A percentile compares a stretch with the other conserved stretches of the same genome.
Evolutionary conservation across 2,888 invertebrate genomes (phyloP).

Genomic region (Subacronicta megacephala): DNA sequence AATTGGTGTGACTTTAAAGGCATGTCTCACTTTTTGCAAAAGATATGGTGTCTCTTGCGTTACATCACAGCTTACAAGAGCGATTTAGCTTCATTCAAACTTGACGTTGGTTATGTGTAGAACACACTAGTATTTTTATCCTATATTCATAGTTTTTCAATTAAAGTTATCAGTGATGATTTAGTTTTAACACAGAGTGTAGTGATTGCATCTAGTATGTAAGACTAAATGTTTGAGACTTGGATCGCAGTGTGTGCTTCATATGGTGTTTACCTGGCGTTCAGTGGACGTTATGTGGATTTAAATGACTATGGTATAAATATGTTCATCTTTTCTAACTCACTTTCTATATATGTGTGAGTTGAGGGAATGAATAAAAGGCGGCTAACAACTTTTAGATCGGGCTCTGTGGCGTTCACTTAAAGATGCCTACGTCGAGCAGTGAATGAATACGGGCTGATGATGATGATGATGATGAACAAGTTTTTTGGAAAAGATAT

Average conservation of each 20-base stretch:
- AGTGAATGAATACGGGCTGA: no score
- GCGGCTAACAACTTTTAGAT: no score
- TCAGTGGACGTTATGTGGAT: slow-evolving; percentile 73
- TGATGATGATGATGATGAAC: no score
- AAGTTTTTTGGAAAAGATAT: no score
- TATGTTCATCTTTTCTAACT: no score
- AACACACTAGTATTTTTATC: no score
- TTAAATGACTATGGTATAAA: slow-evolving; percentile 75
- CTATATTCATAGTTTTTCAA: slow-evolving; percentile 3
- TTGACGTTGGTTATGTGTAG: slow-evolving; percentile 47
- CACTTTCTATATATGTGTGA: no score
- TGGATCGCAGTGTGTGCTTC: slow-evolving; percentile 70
- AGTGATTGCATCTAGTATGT: slow-evolving; percentile 47
- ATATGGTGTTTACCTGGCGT: slow-evolving; percentile 70
- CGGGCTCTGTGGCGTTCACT: no score
- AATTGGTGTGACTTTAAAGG: slow-evolving; percentile 18
- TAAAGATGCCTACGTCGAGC: no score
- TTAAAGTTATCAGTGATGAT: slow-evolving; percentile 25
- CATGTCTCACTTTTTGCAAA: slow-evolving; percentile 60
- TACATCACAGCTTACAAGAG: slow-evolving; percentile 70
- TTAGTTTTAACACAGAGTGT: slow-evolving; percentile 30
- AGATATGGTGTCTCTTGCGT: slow-evolving; percentile 66
- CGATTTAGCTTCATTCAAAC: slow-evolving; percentile 71
- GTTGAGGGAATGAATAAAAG: no score
- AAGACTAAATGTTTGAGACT: slow-evolving; percentile 78